Conservation (phyloP, 2,888 invertebrate genomes). For the Penaeus monodon region DNA sequence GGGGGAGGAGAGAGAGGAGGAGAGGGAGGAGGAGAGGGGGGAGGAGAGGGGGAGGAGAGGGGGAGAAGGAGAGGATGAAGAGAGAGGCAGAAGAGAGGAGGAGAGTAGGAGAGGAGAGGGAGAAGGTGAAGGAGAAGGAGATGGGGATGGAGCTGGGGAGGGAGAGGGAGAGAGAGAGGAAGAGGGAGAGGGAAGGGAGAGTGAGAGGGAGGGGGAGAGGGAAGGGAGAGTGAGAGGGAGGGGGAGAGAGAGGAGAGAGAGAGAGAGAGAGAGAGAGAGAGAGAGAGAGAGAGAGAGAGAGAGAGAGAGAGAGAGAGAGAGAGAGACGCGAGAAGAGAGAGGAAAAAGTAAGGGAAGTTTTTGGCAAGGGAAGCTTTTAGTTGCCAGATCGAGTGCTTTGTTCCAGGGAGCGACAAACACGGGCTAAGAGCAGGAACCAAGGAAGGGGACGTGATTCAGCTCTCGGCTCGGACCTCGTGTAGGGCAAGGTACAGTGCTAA, state of each 20-base stretch:
- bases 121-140: background rate
- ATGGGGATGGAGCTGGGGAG: background rate
- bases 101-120: background rate
- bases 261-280: constrained; percentile 15
- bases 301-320: constrained; percentile 23
- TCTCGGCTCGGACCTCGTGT: too few relatives aligned
- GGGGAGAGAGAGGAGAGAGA: background rate
- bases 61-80: constrained; percentile 9
- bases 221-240: background rate
- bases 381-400: background rate
- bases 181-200: constrained; percentile 11
- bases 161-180: constrained; percentile 21
- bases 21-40: background rate
- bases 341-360: background rate
- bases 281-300: constrained; percentile 2
- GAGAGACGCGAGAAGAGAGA: background rate
- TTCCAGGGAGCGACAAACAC: background rate
- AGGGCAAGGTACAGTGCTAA: too few relatives aligned
- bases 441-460: too few relatives aligned
- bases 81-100: background rate
- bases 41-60: background rate
- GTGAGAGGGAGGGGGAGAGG: background rate
- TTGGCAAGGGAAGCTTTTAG: background rate
- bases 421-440: constrained; percentile 6
- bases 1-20: too few relatives aligned